A percentile compares a stretch with the other conserved stretches of the same genome.
These are phyloP conservation scores for Erythrocercus mccallii DNA, from an alignment of 2,113 vertebrate genomes.

Conservation along the genomic window DNA sequence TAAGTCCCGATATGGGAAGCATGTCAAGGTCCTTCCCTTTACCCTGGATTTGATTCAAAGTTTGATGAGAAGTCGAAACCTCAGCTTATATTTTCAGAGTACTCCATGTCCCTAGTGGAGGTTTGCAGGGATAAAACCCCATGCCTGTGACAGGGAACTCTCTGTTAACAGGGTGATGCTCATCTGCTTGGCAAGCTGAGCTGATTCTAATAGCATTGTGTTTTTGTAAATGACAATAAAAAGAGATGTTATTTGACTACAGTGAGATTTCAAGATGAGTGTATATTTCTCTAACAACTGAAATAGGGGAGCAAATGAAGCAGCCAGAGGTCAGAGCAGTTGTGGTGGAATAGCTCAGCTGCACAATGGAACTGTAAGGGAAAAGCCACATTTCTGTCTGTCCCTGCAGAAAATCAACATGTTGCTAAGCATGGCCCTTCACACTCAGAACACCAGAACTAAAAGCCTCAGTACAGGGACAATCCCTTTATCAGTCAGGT, in stretches of 20 bases:
- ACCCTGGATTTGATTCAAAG: background rate
- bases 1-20: background rate
- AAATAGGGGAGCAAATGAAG: background rate
- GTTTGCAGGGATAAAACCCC: background rate
- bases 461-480: background rate
- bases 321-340: background rate
- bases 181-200: background rate
- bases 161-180: background rate
- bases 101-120: background rate
- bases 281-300: background rate
- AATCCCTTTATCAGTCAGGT: background rate
- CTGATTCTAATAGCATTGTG: background rate
- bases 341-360: background rate
- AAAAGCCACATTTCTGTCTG: background rate
- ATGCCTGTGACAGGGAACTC: background rate
- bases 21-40: background rate
- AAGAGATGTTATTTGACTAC: background rate
- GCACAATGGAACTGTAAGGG: fast-evolving
- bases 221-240: background rate
- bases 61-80: background rate
- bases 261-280: background rate
- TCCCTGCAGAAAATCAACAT: background rate
- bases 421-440: background rate
- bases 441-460: background rate
- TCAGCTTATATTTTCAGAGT: background rate